Base-by-base conservation (phyloP, 2,888 invertebrate genomes). In the Petrophora chlorosata region DNA sequence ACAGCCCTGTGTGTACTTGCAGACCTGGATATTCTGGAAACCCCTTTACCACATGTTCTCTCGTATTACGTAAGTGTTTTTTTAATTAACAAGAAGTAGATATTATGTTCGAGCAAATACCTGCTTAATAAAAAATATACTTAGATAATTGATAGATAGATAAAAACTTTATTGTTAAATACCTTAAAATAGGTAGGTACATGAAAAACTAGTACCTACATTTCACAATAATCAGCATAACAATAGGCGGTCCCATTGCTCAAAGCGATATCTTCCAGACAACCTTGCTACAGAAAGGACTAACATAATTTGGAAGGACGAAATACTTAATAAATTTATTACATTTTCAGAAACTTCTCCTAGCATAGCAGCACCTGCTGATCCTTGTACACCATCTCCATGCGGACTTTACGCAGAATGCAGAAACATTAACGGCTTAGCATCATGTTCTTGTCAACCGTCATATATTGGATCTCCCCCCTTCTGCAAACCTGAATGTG, bases 391-490 rank as follows among this genome's bases (percentile, higher is more conserved):
- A 53, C 95, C 95, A 38, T 94, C 95, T 3, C 92, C 94, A 8
- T 96, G 96, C 76, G 95, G 95, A 12, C 70, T 89, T 2, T 94
- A 94, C 73, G 92, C 95, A 3, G 93, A 94, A 70, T 96, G 96
- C 71, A 92, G 92, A 36, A 94, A 94, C 74, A 89, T 92, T 28
- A 94, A 95, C 65, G 92, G 91, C 19, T 91, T 94, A 73, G 92
- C 94, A 0, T 92, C 94, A 9, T 95, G 95, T 74, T 93, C 94
- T 7, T 95, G 95, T 74, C 82, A 93, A 45, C 89, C 92, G 3
- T 86, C 90, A 34, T 94, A 94, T 61, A 82, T 92, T 34, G 95
- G 95, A 12, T 92, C 91, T 46, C 94, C 94, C 13, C 94, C 92
- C 19, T 89, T 85, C 47, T 92, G 92, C 69, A 91, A 92, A 53